phyloP scores from a whole-genome alignment of 2,113 vertebrate genomes.

The Heteronetta atricapilla region DNA sequence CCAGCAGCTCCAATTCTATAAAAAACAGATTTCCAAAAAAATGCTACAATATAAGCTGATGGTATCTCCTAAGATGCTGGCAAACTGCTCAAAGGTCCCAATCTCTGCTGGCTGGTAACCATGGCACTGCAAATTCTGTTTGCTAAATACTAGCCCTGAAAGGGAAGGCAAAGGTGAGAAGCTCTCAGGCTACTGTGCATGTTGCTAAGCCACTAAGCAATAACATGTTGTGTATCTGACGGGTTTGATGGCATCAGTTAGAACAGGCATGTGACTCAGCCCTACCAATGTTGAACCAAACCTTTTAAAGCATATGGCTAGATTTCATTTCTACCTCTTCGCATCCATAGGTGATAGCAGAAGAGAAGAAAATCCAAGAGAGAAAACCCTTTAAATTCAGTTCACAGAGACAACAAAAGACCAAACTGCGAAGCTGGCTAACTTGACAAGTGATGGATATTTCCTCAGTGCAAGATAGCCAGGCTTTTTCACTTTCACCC shows the following conservation, averaged over 20 bases:
- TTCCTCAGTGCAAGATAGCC: not conserved
- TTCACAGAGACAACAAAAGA: not conserved
- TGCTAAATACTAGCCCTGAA: slow-evolving; percentile 65
- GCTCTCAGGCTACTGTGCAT: not conserved
- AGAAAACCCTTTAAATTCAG: not conserved
- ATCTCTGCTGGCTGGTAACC: slow-evolving; percentile 36
- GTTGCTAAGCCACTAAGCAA: slow-evolving; percentile 58
- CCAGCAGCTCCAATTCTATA: not conserved
- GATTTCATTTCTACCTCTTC: not conserved
- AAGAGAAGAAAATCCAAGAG: not conserved
- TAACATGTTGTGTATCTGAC: slow-evolving; percentile 22
- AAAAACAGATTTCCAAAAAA: not conserved
- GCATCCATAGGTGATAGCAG: not conserved
- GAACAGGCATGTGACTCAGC: slow-evolving; percentile 60
- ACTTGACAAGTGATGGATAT: not conserved
- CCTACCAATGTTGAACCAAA: not conserved
- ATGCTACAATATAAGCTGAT: not conserved
- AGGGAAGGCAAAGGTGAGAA: slow-evolving; percentile 55
- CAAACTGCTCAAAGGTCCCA: slow-evolving; percentile 20
- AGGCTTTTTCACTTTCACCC: not conserved
- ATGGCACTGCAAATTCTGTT: slow-evolving; percentile 50
- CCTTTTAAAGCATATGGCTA: not conserved
- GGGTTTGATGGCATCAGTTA: slow-evolving; percentile 38
- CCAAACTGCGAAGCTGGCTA: not conserved
- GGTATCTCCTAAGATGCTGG: not conserved